A percentile compares a stretch with the other conserved stretches of the same genome.
phyloP scores from a whole-genome alignment of 2,797 vertebrate species.

The Discoglossus pictus region DNA sequence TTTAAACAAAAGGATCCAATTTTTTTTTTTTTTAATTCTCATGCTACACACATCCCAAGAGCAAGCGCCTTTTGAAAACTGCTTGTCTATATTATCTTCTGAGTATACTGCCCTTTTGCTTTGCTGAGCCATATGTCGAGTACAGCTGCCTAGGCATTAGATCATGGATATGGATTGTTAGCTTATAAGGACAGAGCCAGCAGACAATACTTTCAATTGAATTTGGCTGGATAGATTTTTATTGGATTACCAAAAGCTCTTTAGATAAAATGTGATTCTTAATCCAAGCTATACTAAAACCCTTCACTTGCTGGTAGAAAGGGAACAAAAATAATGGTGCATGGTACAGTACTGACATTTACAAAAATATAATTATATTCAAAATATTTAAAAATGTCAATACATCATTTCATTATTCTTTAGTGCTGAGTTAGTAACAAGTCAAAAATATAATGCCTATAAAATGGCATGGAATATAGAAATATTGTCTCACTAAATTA shows the following conservation, averaged over 20 bases:
- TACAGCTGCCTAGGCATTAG: constrained; percentile 15
- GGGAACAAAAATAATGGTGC: no score
- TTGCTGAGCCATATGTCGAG: neutral
- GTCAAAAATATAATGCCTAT: no score
- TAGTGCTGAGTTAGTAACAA: constrained; percentile 12
- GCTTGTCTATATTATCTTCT: constrained; percentile 19
- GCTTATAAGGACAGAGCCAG: no score
- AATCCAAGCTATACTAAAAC: constrained; percentile 15
- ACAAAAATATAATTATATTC: constrained; percentile 17
- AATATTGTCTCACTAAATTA: no score
- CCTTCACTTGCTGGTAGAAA: constrained; percentile 1
- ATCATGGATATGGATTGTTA: neutral
- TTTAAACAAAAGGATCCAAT: constrained; percentile 28
- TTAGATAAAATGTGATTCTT: constrained; percentile 3
- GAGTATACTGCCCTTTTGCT: constrained; percentile 8
- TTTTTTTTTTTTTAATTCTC: no score
- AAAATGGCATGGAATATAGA: no score
- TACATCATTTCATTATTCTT: constrained; percentile 12
- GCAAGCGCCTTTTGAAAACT: constrained; percentile 25
- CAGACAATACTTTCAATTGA: constrained; percentile 18
- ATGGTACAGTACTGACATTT: no score
- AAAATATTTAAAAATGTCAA: neutral
- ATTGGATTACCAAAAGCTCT: constrained; percentile 11
- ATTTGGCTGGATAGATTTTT: constrained; percentile 2
- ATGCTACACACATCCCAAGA: constrained; percentile 32